Percentiles rank a stretch among this genome's conserved stretches.
Conservation (phyloP, 2,113 vertebrate genomes). For the Ctenomys sociabilis region DNA sequence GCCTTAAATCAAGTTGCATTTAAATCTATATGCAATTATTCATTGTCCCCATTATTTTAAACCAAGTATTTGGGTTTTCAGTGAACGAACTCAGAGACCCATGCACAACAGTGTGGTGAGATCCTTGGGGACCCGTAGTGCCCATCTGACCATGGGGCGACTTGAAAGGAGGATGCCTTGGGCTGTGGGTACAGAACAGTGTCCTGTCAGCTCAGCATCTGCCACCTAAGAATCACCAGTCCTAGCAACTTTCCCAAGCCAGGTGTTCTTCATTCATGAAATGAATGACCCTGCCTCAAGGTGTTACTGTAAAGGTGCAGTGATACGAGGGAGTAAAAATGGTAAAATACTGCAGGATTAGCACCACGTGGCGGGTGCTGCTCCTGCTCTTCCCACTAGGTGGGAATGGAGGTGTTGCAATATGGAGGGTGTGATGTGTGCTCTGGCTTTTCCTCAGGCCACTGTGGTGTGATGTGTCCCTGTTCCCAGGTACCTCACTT, state of each 20-base stretch:
- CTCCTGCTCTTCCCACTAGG: too few relatives aligned
- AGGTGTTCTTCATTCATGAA: neutral
- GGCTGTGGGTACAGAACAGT: neutral
- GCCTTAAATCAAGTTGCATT: neutral
- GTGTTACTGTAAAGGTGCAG: neutral
- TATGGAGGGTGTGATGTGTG: neutral
- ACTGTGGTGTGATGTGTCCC: neutral
- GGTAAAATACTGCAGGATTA: neutral
- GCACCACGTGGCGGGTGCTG: too few relatives aligned
- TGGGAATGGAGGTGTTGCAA: fast-evolving
- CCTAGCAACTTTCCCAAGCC: neutral
- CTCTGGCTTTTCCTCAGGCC: neutral
- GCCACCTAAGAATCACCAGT: neutral
- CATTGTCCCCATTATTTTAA: neutral
- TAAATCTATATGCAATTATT: neutral
- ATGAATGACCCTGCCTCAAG: neutral
- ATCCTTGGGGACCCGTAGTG: too few relatives aligned
- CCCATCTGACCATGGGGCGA: fast-evolving
- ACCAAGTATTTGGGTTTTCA: neutral
- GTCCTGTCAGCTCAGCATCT: neutral
- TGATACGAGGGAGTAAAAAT: neutral
- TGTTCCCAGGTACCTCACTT: neutral
- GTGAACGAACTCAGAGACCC: neutral
- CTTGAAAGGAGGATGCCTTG: neutral
- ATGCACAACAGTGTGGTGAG: neutral